Base-by-base conservation (phyloP, 37 sponge, comb jelly and placozoan species). In the Crambe crambe region DNA sequence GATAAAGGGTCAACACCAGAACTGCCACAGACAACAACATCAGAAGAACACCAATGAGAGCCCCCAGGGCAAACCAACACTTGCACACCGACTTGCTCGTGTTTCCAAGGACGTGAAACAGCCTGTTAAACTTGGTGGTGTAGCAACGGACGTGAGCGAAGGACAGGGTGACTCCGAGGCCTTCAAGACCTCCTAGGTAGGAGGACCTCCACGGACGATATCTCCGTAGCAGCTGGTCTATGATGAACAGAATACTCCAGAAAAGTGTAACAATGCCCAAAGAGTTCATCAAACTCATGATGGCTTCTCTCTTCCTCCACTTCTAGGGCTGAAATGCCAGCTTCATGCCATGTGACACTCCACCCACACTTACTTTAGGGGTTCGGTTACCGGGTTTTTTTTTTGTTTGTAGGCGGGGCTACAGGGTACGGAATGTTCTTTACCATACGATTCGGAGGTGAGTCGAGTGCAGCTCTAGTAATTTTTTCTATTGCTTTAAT, bases 61-160 rank as follows among this genome's bases (percentile, higher is more conserved):
- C 80, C 0, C 96, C 96, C 10, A 74, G 36, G 1, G 78, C 76
- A 67, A 95, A 95, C 96, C 96, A 95, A 20, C 60, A 26, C 8
- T 78, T 61, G 62, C 80, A 70, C 42, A 66, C 59, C 21, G 69
- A 70, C 62, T 81, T 70, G 70, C 77, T 80, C 54, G 42, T 74
- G 21, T 58, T 70, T 26, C 82, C 86, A 1, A 76, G 59, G 34
- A 58, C 42, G 27, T 68, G 47, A 71, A 95, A 95, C 42, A 80
- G 23, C 17, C 63, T 67, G 61, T 95, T 95, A 34, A 90, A 77
- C 32, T 42, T 72, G 23, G 84, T 83, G 25, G 91, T 88, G 75
- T 95, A 95, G 59, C 60, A 80, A 18, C 85, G 72, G 26, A 90
- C 43, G 72, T 90, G 80, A 40, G 90, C 91, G 58, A 88, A 90